Evolutionary conservation across 37 sponge, comb jelly and placozoan genomes (phyloP), one percentile per base, ranked within the genome.

Genomic region (Cliona cf. orientalis): DNA sequence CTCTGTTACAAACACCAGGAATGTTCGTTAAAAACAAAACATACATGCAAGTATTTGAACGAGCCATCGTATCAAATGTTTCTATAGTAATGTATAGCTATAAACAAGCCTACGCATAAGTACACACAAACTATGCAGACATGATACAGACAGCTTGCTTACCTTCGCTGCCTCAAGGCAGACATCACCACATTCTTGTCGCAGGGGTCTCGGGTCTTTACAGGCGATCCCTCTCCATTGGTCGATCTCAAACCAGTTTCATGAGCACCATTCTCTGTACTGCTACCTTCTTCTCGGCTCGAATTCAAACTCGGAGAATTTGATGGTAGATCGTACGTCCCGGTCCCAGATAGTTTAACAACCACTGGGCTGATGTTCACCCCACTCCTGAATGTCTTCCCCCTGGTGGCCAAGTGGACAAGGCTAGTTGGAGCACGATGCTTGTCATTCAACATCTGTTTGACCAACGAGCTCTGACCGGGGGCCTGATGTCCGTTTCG

Each of bases 111-210:
- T n/a, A n/a, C n/a, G n/a, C n/a, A n/a, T n/a, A n/a, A n/a, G n/a
- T n/a, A n/a, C n/a, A n/a, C n/a, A n/a, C n/a, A n/a, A n/a, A n/a
- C n/a, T n/a, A n/a, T n/a, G n/a, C n/a, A n/a, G n/a, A n/a, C n/a
- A n/a, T n/a, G n/a, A n/a, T n/a, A n/a, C n/a, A n/a, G n/a, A n/a
- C n/a, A 61, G 5, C 28, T 29, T 3, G 14, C 53, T 75, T 66
- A 84, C 80, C 87, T 72, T 36, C 66, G 79, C 39, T 79, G 80
- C 11, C 78, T 71, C 57, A 86, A 36, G 29, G 87, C 87, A 40
- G 72, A 71, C 66, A 86, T 25, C 22, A 86, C 74, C 6, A 79
- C 80, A 14, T 79, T 64, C 56, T 72, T 79, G 41, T 86, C 80
- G 66, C 87, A 86, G n/a, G 87, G 87, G 33, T 86, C 43, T 46